Evolutionary conservation across 2,888 invertebrate species (phyloP).

Genomic region (Acanthococcus lagerstroemiae): DNA sequence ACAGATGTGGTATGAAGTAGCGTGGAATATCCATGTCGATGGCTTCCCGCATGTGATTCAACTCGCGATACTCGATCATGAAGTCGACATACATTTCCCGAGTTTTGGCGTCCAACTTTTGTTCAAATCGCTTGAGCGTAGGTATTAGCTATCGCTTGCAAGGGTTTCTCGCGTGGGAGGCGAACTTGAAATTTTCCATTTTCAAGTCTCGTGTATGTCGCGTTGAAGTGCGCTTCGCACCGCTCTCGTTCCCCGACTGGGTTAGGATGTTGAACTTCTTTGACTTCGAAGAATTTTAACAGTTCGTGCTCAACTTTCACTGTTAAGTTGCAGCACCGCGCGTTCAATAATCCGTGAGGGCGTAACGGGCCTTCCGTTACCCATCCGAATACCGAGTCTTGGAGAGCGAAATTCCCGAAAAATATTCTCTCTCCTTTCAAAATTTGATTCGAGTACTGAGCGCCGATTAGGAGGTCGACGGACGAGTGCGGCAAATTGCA

Average conservation of each 20-base stretch:
- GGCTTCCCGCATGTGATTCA: too few species aligned
- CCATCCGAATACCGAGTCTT: constrained; percentile 15
- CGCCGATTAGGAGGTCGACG: constrained; percentile 7
- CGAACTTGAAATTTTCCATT: constrained; percentile 15
- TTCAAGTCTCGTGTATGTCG: neutral
- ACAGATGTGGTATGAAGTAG: constrained; percentile 37
- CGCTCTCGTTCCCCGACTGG: neutral
- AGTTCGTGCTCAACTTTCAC: neutral
- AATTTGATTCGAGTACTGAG: neutral
- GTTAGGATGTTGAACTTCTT: neutral
- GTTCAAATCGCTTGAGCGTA: neutral
- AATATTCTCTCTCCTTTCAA: neutral
- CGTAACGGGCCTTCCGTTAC: neutral
- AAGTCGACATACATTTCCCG: constrained; percentile 6
- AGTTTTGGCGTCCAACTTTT: neutral
- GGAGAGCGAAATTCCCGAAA: neutral
- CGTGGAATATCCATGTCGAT: neutral
- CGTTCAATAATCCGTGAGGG: too few species aligned
- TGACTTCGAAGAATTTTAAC: constrained; percentile 16
- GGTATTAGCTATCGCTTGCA: neutral
- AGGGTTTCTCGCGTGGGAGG: neutral
- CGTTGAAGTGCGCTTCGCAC: neutral
- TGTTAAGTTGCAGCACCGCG: neutral
- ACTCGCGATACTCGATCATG: constrained; percentile 5
- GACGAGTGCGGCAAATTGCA: neutral